Conservation (phyloP, 2,888 invertebrate species). For the Drosophila histrio region DNA sequence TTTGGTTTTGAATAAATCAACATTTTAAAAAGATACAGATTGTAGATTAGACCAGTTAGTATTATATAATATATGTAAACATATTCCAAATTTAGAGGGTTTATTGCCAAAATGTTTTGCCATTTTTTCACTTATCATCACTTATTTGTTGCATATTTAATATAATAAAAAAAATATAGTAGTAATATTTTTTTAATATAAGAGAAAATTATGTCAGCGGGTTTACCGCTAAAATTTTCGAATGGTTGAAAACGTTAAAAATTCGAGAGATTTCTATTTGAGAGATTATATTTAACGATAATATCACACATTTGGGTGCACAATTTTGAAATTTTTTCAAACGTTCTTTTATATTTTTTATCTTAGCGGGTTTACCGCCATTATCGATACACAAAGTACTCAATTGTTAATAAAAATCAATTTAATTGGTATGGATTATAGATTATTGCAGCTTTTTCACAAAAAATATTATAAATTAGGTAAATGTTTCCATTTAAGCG, state of each 20-base stretch:
- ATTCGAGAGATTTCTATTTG: too few relatives aligned
- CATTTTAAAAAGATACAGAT: neutral
- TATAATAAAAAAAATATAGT: neutral
- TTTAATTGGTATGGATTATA: neutral
- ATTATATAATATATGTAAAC: neutral
- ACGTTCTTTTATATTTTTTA: neutral
- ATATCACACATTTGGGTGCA: too few relatives aligned
- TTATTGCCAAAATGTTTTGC: neutral
- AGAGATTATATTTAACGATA: too few relatives aligned
- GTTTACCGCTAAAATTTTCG: too few relatives aligned
- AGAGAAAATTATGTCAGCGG: too few relatives aligned
- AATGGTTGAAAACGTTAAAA: too few relatives aligned
- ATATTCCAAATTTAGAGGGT: neutral
- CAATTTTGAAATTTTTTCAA: too few relatives aligned
- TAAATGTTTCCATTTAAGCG: neutral
- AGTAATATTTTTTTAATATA: too few relatives aligned
- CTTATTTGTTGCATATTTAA: neutral
- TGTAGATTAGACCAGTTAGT: neutral
- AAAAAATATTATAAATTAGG: neutral
- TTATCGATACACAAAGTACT: neutral
- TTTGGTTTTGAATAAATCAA: neutral
- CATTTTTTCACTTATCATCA: neutral
- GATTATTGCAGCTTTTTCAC: neutral
- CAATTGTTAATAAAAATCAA: neutral
- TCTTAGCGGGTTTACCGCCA: neutral